Base-by-base conservation (phyloP, 2,113 vertebrate species). In the Clinocottus analis region DNA sequence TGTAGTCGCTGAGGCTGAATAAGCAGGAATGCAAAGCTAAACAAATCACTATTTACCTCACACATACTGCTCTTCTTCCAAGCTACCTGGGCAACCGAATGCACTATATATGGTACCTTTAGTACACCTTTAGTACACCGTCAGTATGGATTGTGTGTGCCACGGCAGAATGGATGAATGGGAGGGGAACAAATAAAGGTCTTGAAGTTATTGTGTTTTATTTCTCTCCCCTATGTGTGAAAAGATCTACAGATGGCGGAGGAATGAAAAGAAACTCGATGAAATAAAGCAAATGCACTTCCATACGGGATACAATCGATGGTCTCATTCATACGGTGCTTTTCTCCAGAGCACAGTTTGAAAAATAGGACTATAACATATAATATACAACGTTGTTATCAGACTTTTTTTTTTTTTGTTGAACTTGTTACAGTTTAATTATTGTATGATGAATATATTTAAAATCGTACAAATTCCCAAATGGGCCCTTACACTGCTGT, bases 41-140 rank as follows among this genome's bases (percentile, higher is more conserved):
- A 53, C 86, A 78, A 63, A 31, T 76, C 82, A 70, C 73, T 89
- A 80, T 66, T 88, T 76, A 85, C 81, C 73, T 88, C 33, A 33
- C 77, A 72, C 43, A 31, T 63, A 31, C 45, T 82, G 82, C 78
- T 74, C 69, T 63, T 75, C 72, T 64, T 76, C 45, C 29, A 37
- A 53, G 68, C 63, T 79, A 60, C 79, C 73, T 65, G 58, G 56
- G 45, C 59, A 27, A 71, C 59, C 51, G 69, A 47, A 87, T 89
- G 80, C 89, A 88, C 84, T 82, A 75, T 73, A 74, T 78, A 72
- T 63, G 25, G 68, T 70, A 74, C 29, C 80, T 67, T 63, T 65
- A 31, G 45, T n/a, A 25, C n/a, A 73, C 56, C 61, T 85, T 85
- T 79, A 71, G 51, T 62, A 73, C 27, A 35, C n/a, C n/a, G n/a